These are phyloP conservation scores for Thamnophis elegans DNA, from an alignment of 2,797 vertebrate species.

Conservation along the genomic window DNA sequence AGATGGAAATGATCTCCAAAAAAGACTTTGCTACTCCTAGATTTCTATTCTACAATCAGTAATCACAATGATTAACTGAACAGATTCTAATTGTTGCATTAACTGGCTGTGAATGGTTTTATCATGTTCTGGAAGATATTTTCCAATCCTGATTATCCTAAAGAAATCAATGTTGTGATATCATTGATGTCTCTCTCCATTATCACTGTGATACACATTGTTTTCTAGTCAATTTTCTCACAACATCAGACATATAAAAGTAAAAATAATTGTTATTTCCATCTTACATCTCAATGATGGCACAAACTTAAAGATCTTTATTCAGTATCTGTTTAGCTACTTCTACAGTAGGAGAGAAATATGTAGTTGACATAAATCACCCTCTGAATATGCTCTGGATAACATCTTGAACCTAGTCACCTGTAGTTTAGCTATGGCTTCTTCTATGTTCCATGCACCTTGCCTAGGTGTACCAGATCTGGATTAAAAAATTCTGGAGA, in stretches of 20 bases:
- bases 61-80: neutral
- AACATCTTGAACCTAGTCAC: neutral
- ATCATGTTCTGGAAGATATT: neutral
- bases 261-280: neutral
- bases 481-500: neutral
- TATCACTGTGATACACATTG: neutral
- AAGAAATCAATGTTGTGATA: neutral
- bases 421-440: neutral
- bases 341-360: neutral
- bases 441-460: neutral
- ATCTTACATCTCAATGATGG: neutral
- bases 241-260: neutral
- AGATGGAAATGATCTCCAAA: neutral
- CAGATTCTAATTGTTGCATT: neutral
- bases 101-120: neutral
- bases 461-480: neutral
- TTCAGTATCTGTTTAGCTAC: neutral
- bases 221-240: neutral
- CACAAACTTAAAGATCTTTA: neutral
- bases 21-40: neutral
- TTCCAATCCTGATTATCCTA: neutral
- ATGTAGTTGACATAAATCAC: neutral
- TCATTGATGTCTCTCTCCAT: neutral
- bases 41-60: neutral
- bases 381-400: neutral